Conservation (phyloP, 2,888 invertebrate species). For the Tortrix viridana region DNA sequence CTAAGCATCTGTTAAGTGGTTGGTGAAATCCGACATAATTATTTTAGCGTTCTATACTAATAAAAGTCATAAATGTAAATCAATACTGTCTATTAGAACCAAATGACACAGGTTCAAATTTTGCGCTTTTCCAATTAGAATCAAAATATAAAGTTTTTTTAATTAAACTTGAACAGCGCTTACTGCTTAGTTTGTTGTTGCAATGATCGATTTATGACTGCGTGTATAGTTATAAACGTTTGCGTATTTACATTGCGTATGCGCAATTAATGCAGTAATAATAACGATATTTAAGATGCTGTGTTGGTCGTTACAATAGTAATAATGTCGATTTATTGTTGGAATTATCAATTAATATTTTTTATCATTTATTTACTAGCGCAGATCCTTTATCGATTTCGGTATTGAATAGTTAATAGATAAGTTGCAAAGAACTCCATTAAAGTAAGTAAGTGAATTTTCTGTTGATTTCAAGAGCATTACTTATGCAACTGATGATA, state of each 20-base stretch:
- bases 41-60: not conserved
- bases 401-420: too few relatives aligned
- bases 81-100: too few relatives aligned
- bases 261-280: slow-evolving; percentile 1
- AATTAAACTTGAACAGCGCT: not conserved
- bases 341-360: not conserved
- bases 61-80: too few relatives aligned
- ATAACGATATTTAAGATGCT: not conserved
- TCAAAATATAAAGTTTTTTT: not conserved
- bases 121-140: too few relatives aligned
- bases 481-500: too few relatives aligned
- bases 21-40: slow-evolving; percentile 39
- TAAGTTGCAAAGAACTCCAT: too few relatives aligned
- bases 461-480: too few relatives aligned
- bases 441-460: too few relatives aligned
- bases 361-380: not conserved
- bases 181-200: not conserved
- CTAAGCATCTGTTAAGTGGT: too few relatives aligned
- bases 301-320: not conserved
- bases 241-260: not conserved
- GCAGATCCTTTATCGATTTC: not conserved
- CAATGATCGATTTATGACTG: slow-evolving; percentile 15
- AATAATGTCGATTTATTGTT: slow-evolving; percentile 3
- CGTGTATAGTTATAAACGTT: slow-evolving; percentile 19
- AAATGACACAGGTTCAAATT: too few relatives aligned